Conservation (phyloP, 1,140 invertebrate genomes). For the Drosophila mauritiana region DNA sequence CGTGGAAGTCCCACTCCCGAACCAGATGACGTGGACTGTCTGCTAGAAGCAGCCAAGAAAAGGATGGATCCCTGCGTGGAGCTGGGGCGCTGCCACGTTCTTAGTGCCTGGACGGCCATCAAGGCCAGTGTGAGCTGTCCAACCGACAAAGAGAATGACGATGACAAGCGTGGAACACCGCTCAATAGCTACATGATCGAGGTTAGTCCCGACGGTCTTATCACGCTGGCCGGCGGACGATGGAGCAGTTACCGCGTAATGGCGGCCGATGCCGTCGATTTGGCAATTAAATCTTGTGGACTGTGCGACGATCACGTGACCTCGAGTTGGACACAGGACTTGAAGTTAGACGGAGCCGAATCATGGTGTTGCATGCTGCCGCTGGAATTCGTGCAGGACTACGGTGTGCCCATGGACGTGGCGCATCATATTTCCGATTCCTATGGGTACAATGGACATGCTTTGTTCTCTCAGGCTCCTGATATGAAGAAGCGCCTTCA, state of each 20-base stretch:
- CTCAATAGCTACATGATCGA: slow-evolving; percentile 48
- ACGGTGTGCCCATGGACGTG: slow-evolving; percentile 57
- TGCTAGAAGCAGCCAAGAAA: slow-evolving; percentile 29
- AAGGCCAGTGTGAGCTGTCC: slow-evolving; percentile 44
- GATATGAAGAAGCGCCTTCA: slow-evolving; percentile 31
- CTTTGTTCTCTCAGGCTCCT: slow-evolving; percentile 7
- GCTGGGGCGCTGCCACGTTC: slow-evolving; percentile 39
- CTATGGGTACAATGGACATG: slow-evolving; percentile 54
- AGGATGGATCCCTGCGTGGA: slow-evolving; percentile 30
- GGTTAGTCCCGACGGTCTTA: slow-evolving; percentile 44
- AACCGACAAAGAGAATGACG: neutral
- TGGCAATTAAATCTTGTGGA: slow-evolving; percentile 42
- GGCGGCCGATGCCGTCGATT: slow-evolving; percentile 56
- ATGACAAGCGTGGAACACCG: neutral
- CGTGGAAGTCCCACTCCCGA: slow-evolving; percentile 8
- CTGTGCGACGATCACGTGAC: slow-evolving; percentile 30
- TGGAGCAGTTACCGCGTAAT: slow-evolving; percentile 63
- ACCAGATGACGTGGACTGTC: slow-evolving; percentile 10
- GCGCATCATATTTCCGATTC: slow-evolving; percentile 61
- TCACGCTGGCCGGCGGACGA: slow-evolving; percentile 58
- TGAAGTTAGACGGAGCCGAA: slow-evolving; percentile 53
- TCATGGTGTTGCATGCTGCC: slow-evolving; percentile 52
- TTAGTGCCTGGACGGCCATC: slow-evolving; percentile 60
- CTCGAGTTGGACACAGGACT: slow-evolving; percentile 29
- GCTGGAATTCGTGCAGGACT: slow-evolving; percentile 50